Base-by-base conservation (phyloP, 1,140 invertebrate species). In the Psilanteris sp. region DNA sequence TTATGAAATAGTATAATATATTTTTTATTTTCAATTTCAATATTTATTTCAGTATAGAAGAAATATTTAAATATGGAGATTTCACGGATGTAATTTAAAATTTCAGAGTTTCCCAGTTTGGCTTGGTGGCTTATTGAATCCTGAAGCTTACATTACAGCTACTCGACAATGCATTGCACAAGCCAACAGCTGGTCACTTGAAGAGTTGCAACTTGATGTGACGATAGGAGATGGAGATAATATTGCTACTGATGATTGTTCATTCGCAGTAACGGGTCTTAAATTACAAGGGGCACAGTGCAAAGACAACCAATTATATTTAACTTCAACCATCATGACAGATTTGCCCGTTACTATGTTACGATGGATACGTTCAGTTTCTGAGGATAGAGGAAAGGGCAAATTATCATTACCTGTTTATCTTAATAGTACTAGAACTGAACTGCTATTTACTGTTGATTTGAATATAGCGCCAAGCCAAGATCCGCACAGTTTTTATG, bases 81-180 rank as follows among this genome's bases (percentile, higher is more conserved):
- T n/a, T n/a, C n/a, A n/a, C n/a, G n/a, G n/a, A n/a, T n/a, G n/a
- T n/a, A n/a, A n/a, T n/a, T 29, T 9, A 10, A 66, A 81, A 71
- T 90, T 90, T 46, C 83, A 96, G 94, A 95, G 93, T 80, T 92
- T 97, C 67, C 94, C 94, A 2, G 96, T 99, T 24, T 99, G 97
- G 98, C 90, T 99, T 9, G 98, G 98, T 59, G 97, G 97, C 1
- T 88, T 99, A 27, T 93, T 99, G 71, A 99, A 98, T 87, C 97
- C 98, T 0, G 98, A 99, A 87, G 98, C 98, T 4, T 99, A 99
- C 84, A 97, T 99, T 39, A 99, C 98, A 0, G 98, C 98, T 7
- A 99, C 98, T 1, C 91, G 98, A 14, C 97, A 99, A 81, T 99
- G 96, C 83, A 96, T 99, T 15, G 97, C 97, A 0, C 97, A 99